Conservation (phyloP, 2,113 vertebrate genomes). For the Oxyruncus cristatus region DNA sequence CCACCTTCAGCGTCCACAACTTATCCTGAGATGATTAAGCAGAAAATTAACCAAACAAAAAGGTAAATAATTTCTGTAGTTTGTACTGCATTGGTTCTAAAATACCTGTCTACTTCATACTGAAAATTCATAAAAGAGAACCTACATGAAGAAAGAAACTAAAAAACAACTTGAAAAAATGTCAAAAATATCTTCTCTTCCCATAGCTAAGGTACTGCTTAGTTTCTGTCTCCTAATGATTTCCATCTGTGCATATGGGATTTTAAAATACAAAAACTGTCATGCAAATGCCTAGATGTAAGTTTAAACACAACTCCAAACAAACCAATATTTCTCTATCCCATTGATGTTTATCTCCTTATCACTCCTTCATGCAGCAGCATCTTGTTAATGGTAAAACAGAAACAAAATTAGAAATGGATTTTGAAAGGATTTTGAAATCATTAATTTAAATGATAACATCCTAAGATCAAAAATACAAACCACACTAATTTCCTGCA, state of each 20-base stretch:
- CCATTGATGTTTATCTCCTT: neutral
- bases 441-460: neutral
- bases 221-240: neutral
- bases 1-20: neutral
- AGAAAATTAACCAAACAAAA: neutral
- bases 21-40: neutral
- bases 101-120: neutral
- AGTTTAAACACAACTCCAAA: neutral
- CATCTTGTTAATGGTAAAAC: neutral
- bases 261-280: neutral
- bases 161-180: neutral
- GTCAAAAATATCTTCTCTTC: neutral
- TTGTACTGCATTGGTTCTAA: neutral
- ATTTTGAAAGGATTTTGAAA: neutral
- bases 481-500: neutral
- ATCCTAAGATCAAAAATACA: neutral
- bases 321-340: neutral
- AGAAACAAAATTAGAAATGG: neutral
- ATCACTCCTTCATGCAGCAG: neutral
- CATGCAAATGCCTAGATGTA: neutral
- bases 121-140: neutral
- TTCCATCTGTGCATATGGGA: neutral
- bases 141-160: neutral
- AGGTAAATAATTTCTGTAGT: neutral
- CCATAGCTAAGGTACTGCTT: neutral